A percentile compares a stretch with the other conserved stretches of the same genome.
These are phyloP conservation scores for Catagonus wagneri DNA, from an alignment of 2,113 vertebrate species.

Conservation along the genomic window DNA sequence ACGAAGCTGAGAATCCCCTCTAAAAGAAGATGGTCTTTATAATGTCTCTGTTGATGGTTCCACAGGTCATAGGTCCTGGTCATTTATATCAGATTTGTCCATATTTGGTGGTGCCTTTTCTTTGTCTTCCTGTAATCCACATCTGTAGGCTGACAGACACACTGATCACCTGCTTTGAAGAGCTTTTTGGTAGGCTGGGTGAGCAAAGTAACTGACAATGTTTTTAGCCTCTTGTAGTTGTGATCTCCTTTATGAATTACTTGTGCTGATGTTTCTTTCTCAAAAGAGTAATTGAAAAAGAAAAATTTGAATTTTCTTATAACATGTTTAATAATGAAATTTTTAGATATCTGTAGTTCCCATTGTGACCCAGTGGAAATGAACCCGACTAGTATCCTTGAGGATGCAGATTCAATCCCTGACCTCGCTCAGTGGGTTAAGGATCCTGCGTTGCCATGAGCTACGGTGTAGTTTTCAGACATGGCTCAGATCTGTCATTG, in stretches of 20 bases:
- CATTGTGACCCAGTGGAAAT: too few species aligned
- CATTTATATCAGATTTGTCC: background rate
- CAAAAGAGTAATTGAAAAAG: slow-evolving; percentile 29
- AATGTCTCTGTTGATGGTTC: background rate
- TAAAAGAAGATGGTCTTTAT: background rate
- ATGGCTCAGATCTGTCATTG: too few species aligned
- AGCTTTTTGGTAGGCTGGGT: background rate
- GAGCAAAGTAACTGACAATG: background rate
- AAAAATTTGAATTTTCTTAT: background rate
- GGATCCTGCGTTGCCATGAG: too few species aligned
- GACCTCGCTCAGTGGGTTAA: too few species aligned
- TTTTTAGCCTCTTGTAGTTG: background rate
- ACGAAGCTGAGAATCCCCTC: background rate
- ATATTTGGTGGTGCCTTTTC: background rate
- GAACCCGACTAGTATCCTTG: too few species aligned
- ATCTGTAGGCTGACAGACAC: background rate
- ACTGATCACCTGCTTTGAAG: background rate
- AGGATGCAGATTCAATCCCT: too few species aligned
- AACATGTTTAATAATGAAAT: background rate
- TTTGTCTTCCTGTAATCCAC: background rate
- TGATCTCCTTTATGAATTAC: background rate
- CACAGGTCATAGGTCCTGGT: background rate
- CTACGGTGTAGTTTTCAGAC: too few species aligned
- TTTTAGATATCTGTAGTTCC: background rate
- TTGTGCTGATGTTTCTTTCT: background rate